A percentile compares a stretch with the other conserved stretches of the same genome.
Conservation (phyloP, 2,888 invertebrate species). For the Tachina grossa region DNA sequence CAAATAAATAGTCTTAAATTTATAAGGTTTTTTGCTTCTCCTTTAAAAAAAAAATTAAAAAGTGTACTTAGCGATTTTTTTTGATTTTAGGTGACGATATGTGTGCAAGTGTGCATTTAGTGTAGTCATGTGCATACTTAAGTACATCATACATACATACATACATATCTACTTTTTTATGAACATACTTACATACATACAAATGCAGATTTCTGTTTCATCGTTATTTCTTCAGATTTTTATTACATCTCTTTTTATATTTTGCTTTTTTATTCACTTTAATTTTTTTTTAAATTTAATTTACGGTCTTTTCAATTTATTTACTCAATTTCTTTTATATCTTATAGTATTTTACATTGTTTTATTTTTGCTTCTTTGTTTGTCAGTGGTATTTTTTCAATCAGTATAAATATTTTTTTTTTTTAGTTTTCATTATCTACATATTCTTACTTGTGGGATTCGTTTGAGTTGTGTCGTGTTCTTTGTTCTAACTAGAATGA, state of each 20-base stretch:
- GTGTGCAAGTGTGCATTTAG: too few relatives aligned
- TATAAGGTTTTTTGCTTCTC: too few relatives aligned
- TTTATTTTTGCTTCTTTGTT: constrained; percentile 16
- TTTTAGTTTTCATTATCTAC: constrained; percentile 38
- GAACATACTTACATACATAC: too few relatives aligned
- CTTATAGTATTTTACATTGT: not conserved
- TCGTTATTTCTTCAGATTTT: not conserved
- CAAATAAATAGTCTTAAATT: too few relatives aligned
- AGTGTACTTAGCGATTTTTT: too few relatives aligned
- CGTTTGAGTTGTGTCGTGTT: constrained; percentile 31
- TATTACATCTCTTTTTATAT: not conserved
- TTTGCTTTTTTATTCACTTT: not conserved
- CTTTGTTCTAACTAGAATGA: constrained; percentile 66
- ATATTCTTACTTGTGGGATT: constrained; percentile 39
- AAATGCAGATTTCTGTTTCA: too few relatives aligned
- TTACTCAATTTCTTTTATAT: not conserved
- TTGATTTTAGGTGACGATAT: too few relatives aligned
- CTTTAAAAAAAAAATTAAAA: too few relatives aligned
- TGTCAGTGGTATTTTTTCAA: constrained; percentile 36
- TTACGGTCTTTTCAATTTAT: not conserved
- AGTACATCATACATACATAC: too few relatives aligned
- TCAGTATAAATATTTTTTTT: constrained; percentile 35
- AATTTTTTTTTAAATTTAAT: not conserved
- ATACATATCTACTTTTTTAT: too few relatives aligned
- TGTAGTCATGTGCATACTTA: too few relatives aligned